These are phyloP conservation scores for Anoplophora glabripennis DNA, from an alignment of 1,140 invertebrate genomes.

Conservation along the genomic window DNA sequence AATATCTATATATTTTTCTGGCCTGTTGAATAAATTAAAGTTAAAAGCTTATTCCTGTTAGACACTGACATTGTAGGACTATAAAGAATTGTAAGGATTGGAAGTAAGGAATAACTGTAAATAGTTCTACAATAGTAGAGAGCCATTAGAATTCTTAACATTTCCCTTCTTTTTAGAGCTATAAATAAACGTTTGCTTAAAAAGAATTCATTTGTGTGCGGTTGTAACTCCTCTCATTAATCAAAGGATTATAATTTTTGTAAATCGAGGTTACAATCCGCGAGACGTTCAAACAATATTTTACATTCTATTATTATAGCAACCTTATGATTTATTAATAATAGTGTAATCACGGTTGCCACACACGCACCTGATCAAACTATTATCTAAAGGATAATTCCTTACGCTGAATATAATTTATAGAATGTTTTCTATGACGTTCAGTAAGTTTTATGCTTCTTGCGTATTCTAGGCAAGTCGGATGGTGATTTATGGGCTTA, in stretches of 20 bases:
- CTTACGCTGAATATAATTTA: slow-evolving; percentile 8
- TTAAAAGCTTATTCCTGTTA: no score
- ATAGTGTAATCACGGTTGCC: slow-evolving; percentile 7
- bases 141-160: no score
- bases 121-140: no score
- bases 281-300: slow-evolving; percentile 7
- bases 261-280: slow-evolving; percentile 2
- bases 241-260: slow-evolving; percentile 13
- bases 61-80: no score
- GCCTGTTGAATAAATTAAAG: no score
- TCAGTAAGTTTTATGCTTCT: no score
- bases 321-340: slow-evolving; percentile 8
- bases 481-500: slow-evolving; percentile 3
- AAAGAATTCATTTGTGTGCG: no score
- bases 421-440: slow-evolving; percentile 8
- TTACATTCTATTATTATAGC: slow-evolving; percentile 6
- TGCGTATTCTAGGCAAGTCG: background rate
- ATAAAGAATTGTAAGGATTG: no score
- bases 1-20: no score
- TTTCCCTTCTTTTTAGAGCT: no score
- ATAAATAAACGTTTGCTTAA: no score
- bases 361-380: slow-evolving; percentile 13
- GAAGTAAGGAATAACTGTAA: no score
- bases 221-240: background rate
- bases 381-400: slow-evolving; percentile 11